Base-by-base conservation (phyloP, 2,113 vertebrate genomes). In the Odontophorus gujanensis region DNA sequence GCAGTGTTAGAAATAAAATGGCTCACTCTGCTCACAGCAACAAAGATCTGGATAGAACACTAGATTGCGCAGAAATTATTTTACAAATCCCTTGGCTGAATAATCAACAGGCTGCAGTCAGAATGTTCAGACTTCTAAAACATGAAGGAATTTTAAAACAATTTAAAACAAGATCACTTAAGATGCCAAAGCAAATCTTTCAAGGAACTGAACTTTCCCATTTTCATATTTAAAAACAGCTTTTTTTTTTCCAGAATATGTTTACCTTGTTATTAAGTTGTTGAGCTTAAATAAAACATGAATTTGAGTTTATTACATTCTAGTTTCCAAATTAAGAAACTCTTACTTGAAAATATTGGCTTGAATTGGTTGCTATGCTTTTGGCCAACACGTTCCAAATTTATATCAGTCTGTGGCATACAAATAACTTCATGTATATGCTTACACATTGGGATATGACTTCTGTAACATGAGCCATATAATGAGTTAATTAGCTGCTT, bases 401-500 rank as follows among this genome's bases (percentile, higher is more conserved):
- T 42, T 42, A 42, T 32, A 59, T 55, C 34, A 51, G 40, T 72
- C 61, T 73, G 55, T 53, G 21, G 30, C 40, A 45, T 62, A 61
- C 11, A 93, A 92, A 36, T 59, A 75, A 65, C 12, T 17, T 59
- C 13, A 91, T 47, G 57, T 55, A 61, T 67, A 63, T 47, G 50
- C 42, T 73, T 76, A 48, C 2, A 47, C 6, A 73, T 73, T 74
- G n/a, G 18, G 89, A 87, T 87, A 85, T 77, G 26, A 81, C 8
- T 25, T 59, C 50, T 66, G 38, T 62, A 93, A 83, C 18, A 36
- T 28, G 72, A 82, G 14, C 38, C 59, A 71, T 43, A 50, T 32
- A 76, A 93, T 45, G n/a, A 92, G 30, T 71, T 89, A 87, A 85
- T 91, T 48, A 80, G 38, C 22, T 67, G 30, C 30, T 89, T 81